Evolutionary conservation across 2,888 invertebrate genomes (phyloP).

Genomic region (Hydriomena furcata): DNA sequence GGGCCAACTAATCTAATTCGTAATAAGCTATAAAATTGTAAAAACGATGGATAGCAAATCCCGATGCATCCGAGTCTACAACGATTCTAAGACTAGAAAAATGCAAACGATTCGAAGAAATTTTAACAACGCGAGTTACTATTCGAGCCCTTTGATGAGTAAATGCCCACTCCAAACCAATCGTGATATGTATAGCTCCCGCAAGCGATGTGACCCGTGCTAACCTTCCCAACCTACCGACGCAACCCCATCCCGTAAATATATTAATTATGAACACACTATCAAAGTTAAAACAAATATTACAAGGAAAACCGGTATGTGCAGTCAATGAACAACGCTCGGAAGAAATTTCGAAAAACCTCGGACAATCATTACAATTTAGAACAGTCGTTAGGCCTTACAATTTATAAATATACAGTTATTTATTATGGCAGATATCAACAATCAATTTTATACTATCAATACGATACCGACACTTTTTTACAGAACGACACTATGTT

Average conservation of each 20-base stretch:
- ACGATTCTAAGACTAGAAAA: constrained; percentile 78
- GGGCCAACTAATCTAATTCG: constrained; percentile 39
- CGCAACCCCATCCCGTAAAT: constrained; percentile 35
- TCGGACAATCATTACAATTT: constrained; percentile 70
- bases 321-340: constrained; percentile 46
- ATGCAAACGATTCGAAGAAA: constrained; percentile 75
- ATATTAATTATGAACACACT: constrained; percentile 25
- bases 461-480: constrained; percentile 73
- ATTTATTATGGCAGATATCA: constrained; percentile 82
- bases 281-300: constrained; percentile 18
- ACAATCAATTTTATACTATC: constrained; percentile 75
- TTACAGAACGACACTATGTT: constrained; percentile 68
- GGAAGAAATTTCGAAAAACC: constrained; percentile 54
- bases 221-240: constrained; percentile 1
- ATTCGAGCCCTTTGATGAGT: constrained; percentile 46
- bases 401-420: constrained; percentile 76
- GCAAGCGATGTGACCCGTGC: constrained; percentile 42
- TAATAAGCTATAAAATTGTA: constrained; percentile 51
- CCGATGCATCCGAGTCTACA: constrained; percentile 56
- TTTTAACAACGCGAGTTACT: constrained; percentile 35
- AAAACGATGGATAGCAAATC: constrained; percentile 51
- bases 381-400: constrained; percentile 82
- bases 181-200: constrained; percentile 69
- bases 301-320: constrained; percentile 51
- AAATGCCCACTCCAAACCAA: constrained; percentile 47